A percentile compares a stretch with the other conserved stretches of the same genome.
Conservation (phyloP, 1,140 invertebrate species). For the Onthophagus taurus region DNA sequence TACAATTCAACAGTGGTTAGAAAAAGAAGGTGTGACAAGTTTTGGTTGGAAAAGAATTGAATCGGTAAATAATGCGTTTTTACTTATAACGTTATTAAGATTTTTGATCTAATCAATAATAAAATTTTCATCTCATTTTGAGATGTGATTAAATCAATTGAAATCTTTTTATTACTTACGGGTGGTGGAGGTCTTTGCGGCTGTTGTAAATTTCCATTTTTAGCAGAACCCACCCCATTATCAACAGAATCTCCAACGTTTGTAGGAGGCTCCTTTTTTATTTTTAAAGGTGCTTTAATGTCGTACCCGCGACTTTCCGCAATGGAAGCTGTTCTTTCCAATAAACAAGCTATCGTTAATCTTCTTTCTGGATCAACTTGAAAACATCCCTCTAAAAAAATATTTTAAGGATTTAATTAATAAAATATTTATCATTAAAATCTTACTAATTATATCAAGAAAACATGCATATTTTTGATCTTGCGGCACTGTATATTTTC, state of each 20-base stretch:
- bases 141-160: too few relatives aligned
- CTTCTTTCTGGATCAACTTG: constrained; percentile 71
- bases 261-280: constrained; percentile 45
- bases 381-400: constrained; percentile 61
- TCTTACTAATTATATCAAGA: constrained; percentile 81
- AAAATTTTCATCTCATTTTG: too few relatives aligned
- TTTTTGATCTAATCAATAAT: too few relatives aligned
- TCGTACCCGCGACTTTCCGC: constrained; percentile 74
- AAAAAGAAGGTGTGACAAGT: too few relatives aligned
- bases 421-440: neutral
- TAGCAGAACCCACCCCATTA: too few relatives aligned
- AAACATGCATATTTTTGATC: constrained; percentile 76
- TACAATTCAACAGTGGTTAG: too few relatives aligned
- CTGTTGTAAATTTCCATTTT: too few relatives aligned
- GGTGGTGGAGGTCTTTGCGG: constrained; percentile 18
- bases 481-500: constrained; percentile 80
- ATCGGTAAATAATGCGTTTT: too few relatives aligned
- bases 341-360: constrained; percentile 62
- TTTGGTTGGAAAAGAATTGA: too few relatives aligned
- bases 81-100: too few relatives aligned
- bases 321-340: constrained; percentile 79
- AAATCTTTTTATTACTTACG: constrained; percentile 12
- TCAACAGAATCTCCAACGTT: too few relatives aligned
- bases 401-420: neutral
- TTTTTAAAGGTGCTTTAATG: constrained; percentile 61